These are phyloP conservation scores for Metalampra italica DNA, from an alignment of 2,888 invertebrate genomes.

Conservation along the genomic window DNA sequence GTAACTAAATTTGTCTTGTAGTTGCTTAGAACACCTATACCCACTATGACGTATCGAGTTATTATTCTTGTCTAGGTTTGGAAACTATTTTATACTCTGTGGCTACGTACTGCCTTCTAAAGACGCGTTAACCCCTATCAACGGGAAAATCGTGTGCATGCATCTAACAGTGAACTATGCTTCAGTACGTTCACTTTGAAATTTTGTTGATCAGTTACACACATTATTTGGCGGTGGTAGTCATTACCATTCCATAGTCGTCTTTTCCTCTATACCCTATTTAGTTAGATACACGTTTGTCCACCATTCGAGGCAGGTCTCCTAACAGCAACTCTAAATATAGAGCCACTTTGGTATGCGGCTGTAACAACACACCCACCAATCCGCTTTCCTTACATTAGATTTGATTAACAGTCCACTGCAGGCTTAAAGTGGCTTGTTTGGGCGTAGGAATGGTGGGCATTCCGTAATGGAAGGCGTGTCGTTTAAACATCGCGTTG, in stretches of 20 bases:
- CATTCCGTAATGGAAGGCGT: conserved; percentile 1
- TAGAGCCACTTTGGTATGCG: conserved; percentile 51
- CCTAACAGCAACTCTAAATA: conserved; percentile 51
- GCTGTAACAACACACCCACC: conserved; percentile 19
- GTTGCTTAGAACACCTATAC: no score
- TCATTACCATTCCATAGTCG: conserved; percentile 15
- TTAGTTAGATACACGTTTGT: conserved; percentile 19
- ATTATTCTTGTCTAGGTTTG: no score
- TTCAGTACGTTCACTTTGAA: no score
- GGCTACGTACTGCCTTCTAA: no score
- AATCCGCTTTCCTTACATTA: neutral
- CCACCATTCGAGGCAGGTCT: conserved; percentile 39
- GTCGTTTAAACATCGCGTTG: neutral
- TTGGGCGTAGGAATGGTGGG: neutral
- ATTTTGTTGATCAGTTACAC: no score
- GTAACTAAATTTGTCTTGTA: no score
- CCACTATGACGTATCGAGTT: no score
- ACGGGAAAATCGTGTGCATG: no score
- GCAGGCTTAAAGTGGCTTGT: neutral
- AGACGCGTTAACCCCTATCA: no score
- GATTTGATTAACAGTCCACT: neutral
- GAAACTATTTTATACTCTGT: no score
- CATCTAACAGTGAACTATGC: no score
- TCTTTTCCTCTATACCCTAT: conserved; percentile 16
- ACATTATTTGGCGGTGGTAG: no score